Evolutionary conservation across 2,797 vertebrate genomes (phyloP).

Genomic region (Astyanax mexicanus): DNA sequence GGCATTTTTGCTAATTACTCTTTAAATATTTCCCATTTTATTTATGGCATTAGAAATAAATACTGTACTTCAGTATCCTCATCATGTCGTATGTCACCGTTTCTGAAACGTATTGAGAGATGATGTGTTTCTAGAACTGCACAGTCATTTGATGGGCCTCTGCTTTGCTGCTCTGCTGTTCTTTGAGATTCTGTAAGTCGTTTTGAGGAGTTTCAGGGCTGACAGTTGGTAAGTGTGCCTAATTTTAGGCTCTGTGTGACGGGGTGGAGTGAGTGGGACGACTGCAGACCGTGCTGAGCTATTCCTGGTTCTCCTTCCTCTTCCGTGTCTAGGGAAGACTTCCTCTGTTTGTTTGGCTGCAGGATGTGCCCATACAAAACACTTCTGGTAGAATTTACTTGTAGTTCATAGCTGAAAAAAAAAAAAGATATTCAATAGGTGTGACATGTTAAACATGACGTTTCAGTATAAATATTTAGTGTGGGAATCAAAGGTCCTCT

Average conservation of each 20-base stretch:
- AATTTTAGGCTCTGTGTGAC: conserved; percentile 38
- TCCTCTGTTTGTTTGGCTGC: conserved; percentile 32
- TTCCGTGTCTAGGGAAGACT: conserved; percentile 28
- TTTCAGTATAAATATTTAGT: no score
- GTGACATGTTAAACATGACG: no score
- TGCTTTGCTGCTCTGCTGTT: not conserved
- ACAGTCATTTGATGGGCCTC: not conserved
- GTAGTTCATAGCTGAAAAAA: no score
- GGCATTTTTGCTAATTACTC: no score
- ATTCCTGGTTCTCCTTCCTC: conserved; percentile 36
- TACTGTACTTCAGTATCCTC: no score
- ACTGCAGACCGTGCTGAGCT: conserved; percentile 23
- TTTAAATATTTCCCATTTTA: no score
- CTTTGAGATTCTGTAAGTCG: not conserved
- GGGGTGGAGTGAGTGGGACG: conserved; percentile 17
- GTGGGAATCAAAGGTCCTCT: no score
- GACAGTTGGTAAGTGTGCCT: conserved; percentile 6
- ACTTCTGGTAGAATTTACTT: not conserved
- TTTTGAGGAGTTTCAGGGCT: not conserved
- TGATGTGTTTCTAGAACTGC: not conserved
- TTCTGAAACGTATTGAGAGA: no score
- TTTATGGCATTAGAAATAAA: no score
- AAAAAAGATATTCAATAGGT: no score
- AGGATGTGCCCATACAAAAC: conserved; percentile 1
- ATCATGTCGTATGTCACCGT: no score